Percentiles rank a stretch among this genome's conserved stretches.
phyloP scores from a whole-genome alignment of 2,113 vertebrate species.

The Odontophorus gujanensis region DNA sequence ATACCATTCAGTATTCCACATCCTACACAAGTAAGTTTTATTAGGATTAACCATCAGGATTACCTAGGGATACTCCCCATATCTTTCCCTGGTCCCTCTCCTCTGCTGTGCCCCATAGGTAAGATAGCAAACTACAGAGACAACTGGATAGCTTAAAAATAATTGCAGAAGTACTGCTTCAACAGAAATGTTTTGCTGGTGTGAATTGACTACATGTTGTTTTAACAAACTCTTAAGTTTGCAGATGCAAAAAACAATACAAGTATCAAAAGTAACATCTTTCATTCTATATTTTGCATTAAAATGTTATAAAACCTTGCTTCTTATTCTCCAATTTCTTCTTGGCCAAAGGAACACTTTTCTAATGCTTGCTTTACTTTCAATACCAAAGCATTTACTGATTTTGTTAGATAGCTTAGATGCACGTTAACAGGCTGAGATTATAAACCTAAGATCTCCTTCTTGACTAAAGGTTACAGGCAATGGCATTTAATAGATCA shows the following conservation, averaged over 20 bases:
- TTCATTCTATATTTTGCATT: not conserved
- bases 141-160: not conserved
- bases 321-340: not conserved
- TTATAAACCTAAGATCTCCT: not conserved
- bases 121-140: not conserved
- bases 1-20: not conserved
- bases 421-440: not conserved
- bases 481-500: not conserved
- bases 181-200: not conserved
- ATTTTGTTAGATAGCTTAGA: not conserved
- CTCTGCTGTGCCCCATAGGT: not conserved
- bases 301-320: not conserved
- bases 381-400: not conserved
- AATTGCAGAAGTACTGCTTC: not conserved
- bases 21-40: not conserved
- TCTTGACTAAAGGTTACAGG: not conserved
- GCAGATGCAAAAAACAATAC: slow-evolving; percentile 7
- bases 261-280: not conserved
- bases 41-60: not conserved
- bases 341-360: not conserved
- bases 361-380: not conserved
- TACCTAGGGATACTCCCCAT: not conserved
- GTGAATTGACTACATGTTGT: not conserved
- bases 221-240: not conserved
- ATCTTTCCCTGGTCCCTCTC: no score